These are phyloP conservation scores for Dipodomys stephensi DNA, from an alignment of 2,113 vertebrate genomes.

Conservation along the genomic window DNA sequence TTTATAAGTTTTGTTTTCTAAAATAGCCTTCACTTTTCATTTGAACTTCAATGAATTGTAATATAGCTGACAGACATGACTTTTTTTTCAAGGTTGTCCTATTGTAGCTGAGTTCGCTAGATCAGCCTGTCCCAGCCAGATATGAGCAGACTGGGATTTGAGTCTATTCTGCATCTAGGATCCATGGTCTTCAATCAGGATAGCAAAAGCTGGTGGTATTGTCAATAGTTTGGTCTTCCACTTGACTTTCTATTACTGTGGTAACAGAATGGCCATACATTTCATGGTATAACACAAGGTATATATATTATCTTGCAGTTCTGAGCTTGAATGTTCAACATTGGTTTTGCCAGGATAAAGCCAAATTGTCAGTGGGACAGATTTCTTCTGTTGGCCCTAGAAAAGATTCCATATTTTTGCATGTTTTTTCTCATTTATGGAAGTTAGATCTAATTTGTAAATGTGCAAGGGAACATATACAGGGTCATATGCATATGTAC, in stretches of 20 bases:
- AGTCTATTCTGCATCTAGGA: background rate
- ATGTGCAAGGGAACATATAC: no score
- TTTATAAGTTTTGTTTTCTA: background rate
- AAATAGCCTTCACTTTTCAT: background rate
- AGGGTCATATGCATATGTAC: no score
- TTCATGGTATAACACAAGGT: background rate
- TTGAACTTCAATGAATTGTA: background rate
- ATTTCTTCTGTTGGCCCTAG: background rate
- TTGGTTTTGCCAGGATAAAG: background rate
- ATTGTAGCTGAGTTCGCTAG: background rate
- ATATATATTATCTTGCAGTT: background rate
- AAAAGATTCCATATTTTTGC: background rate
- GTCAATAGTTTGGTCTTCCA: background rate
- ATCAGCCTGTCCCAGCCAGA: background rate
- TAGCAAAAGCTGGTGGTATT: background rate
- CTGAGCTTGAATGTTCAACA: background rate
- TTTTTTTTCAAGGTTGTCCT: background rate
- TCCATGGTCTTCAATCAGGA: accelerated
- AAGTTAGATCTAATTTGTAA: no score
- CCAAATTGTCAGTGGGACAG: background rate
- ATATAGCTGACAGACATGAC: background rate
- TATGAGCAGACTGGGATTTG: background rate
- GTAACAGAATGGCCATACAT: background rate
- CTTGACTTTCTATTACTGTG: background rate
- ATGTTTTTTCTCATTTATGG: no score